phyloP scores from a whole-genome alignment of 2,797 vertebrate genomes.

The Pseudopleuronectes americanus region DNA sequence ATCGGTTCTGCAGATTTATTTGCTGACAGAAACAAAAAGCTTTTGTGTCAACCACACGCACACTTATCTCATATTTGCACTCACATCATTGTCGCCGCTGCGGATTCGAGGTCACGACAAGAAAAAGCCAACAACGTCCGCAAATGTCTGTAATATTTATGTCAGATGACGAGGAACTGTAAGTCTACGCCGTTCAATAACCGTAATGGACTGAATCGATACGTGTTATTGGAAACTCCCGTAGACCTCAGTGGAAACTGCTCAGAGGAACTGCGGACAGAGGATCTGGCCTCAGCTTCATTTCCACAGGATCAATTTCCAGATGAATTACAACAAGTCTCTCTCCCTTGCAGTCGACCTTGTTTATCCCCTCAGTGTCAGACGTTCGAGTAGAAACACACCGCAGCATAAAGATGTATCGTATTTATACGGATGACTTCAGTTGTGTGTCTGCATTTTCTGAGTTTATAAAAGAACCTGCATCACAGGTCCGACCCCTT shows the following conservation, averaged over 20 bases:
- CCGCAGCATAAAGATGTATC: background rate
- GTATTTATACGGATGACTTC: constrained; percentile 6
- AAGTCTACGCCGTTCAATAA: constrained; percentile 37
- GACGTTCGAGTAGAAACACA: constrained; percentile 18
- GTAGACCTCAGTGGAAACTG: constrained; percentile 27
- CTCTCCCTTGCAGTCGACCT: constrained; percentile 10
- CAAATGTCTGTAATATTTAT: constrained; percentile 19
- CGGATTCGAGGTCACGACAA: background rate
- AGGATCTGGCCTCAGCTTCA: constrained; percentile 33
- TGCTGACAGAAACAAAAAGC: constrained; percentile 41
- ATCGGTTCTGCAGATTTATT: constrained; percentile 26
- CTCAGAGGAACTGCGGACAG: constrained; percentile 19
- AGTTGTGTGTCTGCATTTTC: background rate
- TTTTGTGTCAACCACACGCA: constrained; percentile 18
- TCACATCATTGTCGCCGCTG: constrained; percentile 5
- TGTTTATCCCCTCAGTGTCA: background rate
- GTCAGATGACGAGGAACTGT: constrained; percentile 26
- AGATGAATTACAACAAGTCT: constrained; percentile 24
- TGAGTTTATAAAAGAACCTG: constrained; percentile 1
- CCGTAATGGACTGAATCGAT: constrained; percentile 53
- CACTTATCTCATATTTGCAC: constrained; percentile 25
- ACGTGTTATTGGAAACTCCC: constrained; percentile 49
- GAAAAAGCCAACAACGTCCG: constrained; percentile 1
- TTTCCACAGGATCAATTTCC: constrained; percentile 48
- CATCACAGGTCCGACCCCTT: background rate